Evolutionary conservation across 1,140 invertebrate species (phyloP).

Genomic region (Tetramorium simillimum): DNA sequence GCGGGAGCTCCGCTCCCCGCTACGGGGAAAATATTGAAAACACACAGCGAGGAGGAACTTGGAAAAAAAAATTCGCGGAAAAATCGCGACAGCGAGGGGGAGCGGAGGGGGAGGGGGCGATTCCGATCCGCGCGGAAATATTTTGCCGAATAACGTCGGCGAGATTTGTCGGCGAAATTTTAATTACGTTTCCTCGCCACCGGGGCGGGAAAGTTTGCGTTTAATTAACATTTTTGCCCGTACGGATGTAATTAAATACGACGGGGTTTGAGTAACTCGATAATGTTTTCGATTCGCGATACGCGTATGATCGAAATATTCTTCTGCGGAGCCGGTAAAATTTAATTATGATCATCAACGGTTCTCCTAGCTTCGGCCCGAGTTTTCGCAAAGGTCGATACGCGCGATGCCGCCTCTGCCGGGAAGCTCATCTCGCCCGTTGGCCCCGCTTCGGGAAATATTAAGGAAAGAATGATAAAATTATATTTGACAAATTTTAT

Average conservation of each 20-base stretch:
- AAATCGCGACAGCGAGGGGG: neutral
- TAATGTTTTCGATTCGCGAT: slow-evolving; percentile 29
- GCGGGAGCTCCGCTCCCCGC: neutral
- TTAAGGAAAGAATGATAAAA: neutral
- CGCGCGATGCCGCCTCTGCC: too few relatives aligned
- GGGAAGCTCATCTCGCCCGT: neutral
- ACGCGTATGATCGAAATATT: slow-evolving; percentile 1
- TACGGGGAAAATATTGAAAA: slow-evolving; percentile 10
- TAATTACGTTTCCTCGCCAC: slow-evolving; percentile 24
- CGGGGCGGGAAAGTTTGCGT: slow-evolving; percentile 25
- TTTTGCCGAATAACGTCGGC: neutral
- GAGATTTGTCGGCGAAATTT: slow-evolving; percentile 32
- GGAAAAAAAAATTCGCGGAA: neutral
- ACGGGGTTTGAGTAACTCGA: neutral
- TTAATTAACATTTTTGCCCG: slow-evolving; percentile 44
- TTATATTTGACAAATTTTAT: neutral
- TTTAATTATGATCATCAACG: slow-evolving; percentile 25
- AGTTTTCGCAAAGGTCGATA: neutral
- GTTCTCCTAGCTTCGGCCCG: neutral
- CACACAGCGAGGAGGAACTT: neutral
- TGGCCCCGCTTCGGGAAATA: neutral
- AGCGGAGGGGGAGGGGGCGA: too few relatives aligned
- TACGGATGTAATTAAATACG: slow-evolving; percentile 39
- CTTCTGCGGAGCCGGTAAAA: neutral
- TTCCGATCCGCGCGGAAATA: neutral